Base-by-base conservation (phyloP, 2,113 vertebrate genomes). In the Lophura nycthemera region DNA sequence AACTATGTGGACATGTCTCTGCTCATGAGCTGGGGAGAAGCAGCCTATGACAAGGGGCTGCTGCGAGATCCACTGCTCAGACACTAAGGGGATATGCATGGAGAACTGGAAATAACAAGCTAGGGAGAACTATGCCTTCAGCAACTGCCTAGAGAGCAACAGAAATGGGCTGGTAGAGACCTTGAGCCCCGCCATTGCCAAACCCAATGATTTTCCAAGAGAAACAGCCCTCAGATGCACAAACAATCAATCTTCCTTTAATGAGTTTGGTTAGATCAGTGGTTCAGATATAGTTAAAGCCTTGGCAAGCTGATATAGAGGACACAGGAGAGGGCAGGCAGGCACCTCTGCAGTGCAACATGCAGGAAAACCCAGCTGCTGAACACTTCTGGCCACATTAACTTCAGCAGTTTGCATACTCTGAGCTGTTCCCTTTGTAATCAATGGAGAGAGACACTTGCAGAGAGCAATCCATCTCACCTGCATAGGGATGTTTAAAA, bases 61-160 rank as follows among this genome's bases (percentile, higher is more conserved):
- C 30, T 52, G 61, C 29, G 2, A 3, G 36, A 34, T 16, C 15
- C 0, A 1, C 67, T 63, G 21, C 59, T 80, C 67, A 32, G 47
- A 74, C 47, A 63, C 2, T 0, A 0, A 17, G 0, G 0, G 27
- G 4, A 21, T 54, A 17, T n/a, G 10, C 24, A 25, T 50, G 61
- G 22, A 54, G 83, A 86, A 36, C 13, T 89, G 73, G 50, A 74
- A 87, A 76, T 60, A 87, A 86, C 34, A 50, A 83, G 43, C 34
- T 0, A 0, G 38, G 18, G 11, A n/a, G 83, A 90, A n/a, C 20
- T 76, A 47, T 64, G 60, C 47, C 64, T 89, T 81, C 60, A 65
- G 83, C 74, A 84, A 2, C 42, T 64, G 24, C 64, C 34, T 32
- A 21, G 18, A 32, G 65, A 73, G 30, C 27, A 59, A 64, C 48